These are phyloP conservation scores for Archips xylosteana DNA, from an alignment of 2,888 invertebrate species.

Conservation along the genomic window DNA sequence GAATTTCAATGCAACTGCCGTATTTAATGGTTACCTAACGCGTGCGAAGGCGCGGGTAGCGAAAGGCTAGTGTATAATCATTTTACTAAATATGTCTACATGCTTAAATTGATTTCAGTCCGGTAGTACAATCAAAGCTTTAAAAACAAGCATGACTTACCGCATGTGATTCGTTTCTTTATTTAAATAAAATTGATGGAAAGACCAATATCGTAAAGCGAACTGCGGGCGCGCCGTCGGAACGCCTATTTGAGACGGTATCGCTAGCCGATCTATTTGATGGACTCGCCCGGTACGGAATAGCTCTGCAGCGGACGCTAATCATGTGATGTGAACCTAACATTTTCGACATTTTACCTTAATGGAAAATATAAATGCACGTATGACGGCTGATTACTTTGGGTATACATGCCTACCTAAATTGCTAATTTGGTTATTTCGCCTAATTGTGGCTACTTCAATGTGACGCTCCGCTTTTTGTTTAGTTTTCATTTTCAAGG, in stretches of 20 bases:
- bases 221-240: conserved; percentile 58
- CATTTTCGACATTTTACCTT: conserved; percentile 54
- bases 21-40: no score
- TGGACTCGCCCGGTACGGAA: conserved; percentile 67
- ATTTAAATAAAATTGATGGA: conserved; percentile 72
- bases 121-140: not conserved
- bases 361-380: conserved; percentile 50
- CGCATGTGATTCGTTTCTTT: conserved; percentile 50
- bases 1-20: no score
- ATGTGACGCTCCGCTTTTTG: not conserved
- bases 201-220: conserved; percentile 79
- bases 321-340: conserved; percentile 69
- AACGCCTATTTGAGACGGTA: conserved; percentile 72
- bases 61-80: not conserved
- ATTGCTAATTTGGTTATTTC: conserved; percentile 11
- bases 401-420: conserved; percentile 10
- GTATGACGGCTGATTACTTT: conserved; percentile 28
- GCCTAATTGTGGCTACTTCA: not conserved
- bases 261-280: conserved; percentile 80
- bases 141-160: conserved; percentile 27
- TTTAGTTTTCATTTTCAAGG: not conserved
- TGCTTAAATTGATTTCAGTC: not conserved
- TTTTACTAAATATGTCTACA: not conserved
- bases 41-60: no score
- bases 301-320: conserved; percentile 64